phyloP scores from a whole-genome alignment of 2,113 vertebrate genomes.

The Thryonomys swinderianus region DNA sequence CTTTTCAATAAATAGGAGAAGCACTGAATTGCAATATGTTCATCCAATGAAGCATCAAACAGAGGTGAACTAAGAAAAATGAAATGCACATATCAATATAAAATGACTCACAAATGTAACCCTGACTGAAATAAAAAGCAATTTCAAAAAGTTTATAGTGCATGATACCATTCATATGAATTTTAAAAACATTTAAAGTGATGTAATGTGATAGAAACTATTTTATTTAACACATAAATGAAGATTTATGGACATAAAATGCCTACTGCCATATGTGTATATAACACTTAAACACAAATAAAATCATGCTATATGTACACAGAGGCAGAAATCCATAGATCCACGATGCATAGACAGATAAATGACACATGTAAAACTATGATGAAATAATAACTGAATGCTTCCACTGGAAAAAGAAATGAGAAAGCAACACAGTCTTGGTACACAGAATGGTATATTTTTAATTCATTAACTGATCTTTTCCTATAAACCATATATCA shows the following conservation, averaged over 20 bases:
- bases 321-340: not conserved
- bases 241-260: not conserved
- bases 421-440: not conserved
- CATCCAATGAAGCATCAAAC: not conserved
- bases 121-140: slow-evolving; percentile 38
- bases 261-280: not conserved
- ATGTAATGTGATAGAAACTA: not conserved
- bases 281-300: not conserved
- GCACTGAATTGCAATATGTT: not conserved
- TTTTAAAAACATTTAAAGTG: not conserved
- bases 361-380: not conserved
- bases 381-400: not conserved
- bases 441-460: not conserved
- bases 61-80: not conserved
- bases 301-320: not conserved
- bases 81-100: not conserved
- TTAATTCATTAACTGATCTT: not conserved
- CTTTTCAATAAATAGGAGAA: slow-evolving; percentile 18
- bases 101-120: not conserved
- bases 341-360: not conserved
- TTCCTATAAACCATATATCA: not conserved
- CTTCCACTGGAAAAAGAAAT: not conserved
- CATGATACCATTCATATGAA: not conserved
- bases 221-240: not conserved
- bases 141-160: slow-evolving; percentile 15